These are phyloP conservation scores for Tolypeutes matacus DNA, from an alignment of 2,797 vertebrate species.

Conservation along the genomic window DNA sequence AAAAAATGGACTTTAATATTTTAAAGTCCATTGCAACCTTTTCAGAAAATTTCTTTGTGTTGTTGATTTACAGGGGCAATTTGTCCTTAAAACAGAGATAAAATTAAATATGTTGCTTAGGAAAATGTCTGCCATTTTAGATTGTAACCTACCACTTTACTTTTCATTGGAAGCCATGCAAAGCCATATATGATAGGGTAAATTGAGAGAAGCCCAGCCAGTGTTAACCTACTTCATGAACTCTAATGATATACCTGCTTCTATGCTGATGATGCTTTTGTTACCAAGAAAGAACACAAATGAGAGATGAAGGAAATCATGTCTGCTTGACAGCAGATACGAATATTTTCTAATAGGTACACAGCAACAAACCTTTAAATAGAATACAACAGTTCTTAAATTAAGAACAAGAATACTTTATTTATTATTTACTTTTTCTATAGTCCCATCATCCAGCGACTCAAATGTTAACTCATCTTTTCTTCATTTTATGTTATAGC, in stretches of 20 bases:
- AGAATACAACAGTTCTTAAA: constrained; percentile 53
- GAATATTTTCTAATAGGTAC: constrained; percentile 1
- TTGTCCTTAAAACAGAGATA: constrained; percentile 28
- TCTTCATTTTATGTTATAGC: constrained; percentile 59
- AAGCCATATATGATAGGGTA: neutral
- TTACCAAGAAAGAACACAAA: constrained; percentile 33
- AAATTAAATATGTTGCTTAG: constrained; percentile 23
- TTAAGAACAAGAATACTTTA: constrained; percentile 58
- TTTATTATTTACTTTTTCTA: constrained; percentile 26
- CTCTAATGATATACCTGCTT: neutral
- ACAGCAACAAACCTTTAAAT: constrained; percentile 45
- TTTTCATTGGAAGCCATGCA: neutral
- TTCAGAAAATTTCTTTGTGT: constrained; percentile 62
- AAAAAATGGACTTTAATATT: constrained; percentile 53
- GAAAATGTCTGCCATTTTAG: neutral
- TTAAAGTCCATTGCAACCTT: neutral
- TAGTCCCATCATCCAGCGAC: constrained; percentile 15
- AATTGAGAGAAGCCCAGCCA: constrained; percentile 32
- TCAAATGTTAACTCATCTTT: constrained; percentile 38
- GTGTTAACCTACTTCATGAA: neutral
- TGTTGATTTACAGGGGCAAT: neutral
- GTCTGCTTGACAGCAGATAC: neutral
- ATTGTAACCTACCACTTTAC: neutral
- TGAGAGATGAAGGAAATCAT: neutral
- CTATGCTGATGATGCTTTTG: neutral